Evolutionary conservation across 2,797 vertebrate species (phyloP).

Genomic region (Falco rusticolus): DNA sequence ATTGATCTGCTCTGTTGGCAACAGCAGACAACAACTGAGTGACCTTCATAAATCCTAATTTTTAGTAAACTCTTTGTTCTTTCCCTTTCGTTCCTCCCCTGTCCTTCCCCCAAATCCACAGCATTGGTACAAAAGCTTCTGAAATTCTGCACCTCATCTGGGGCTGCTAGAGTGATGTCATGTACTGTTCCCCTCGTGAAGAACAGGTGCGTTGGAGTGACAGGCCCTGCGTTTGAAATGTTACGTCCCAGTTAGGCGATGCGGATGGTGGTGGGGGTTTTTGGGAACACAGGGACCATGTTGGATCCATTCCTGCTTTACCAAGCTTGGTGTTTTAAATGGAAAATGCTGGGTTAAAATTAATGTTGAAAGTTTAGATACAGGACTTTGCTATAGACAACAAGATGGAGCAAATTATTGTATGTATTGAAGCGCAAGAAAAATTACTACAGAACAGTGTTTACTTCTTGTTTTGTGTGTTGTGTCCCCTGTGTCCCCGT

Average conservation of each 20-base stretch:
- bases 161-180: not conserved
- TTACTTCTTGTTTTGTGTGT: not conserved
- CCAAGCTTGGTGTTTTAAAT: not conserved
- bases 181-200: too few relatives aligned
- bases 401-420: not conserved
- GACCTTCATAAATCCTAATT: not conserved
- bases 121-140: not conserved
- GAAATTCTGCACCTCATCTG: accelerated
- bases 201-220: not conserved
- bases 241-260: not conserved
- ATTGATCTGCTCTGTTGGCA: not conserved
- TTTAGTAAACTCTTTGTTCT: not conserved
- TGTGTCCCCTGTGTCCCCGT: too few relatives aligned
- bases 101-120: not conserved
- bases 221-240: accelerated
- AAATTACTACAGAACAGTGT: not conserved
- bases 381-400: not conserved
- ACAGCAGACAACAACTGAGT: too few relatives aligned
- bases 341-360: not conserved
- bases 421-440: not conserved
- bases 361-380: accelerated
- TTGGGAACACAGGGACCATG: accelerated
- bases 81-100: not conserved
- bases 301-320: not conserved
- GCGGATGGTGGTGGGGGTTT: accelerated